Evolutionary conservation across 2,113 vertebrate genomes (phyloP), one percentile per base, ranked within the genome.

Genomic region (Grus americana): DNA sequence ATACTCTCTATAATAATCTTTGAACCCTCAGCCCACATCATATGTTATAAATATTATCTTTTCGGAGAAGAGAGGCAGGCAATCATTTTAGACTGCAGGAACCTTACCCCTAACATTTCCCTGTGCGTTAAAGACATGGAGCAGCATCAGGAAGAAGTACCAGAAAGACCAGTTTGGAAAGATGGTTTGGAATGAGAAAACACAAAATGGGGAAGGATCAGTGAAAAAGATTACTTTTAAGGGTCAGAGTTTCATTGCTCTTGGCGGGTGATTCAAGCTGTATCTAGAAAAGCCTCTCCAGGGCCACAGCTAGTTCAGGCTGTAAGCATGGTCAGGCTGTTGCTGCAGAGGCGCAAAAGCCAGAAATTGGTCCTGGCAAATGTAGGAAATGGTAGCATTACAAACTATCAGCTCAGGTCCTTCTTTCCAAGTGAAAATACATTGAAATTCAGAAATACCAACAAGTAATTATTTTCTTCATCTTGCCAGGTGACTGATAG

Each of bases 31-130:
- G 73, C 52, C 83, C 79, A 79, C 58, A 87, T 83, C 87, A 86
- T 80, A 86, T 92, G 67, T 93, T 95, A 88, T 23, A 44, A 96
- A 92, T 94, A 84, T 91, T 92, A 52, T 93, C 71, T 5, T 62
- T 94, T 70, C 55, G 57, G 72, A 76, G 34, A 61, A 84, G 23
- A 93, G 67, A 79, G 19, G 16, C 24, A 42, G 38, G 47, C 65
- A 92, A 36, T 84, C 26, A 67, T 59, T 94, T 94, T 16, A 68
- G 57, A 70, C 68, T 74, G 57, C 76, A 54, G 78, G 54, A 91
- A 44, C 12, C 17, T 52, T 91, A 55, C 19, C 18, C 62, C 49
- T 79, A n/a, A 61, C 15, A 15, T 61, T 83, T 86, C 24, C 30
- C 32, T 61, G 61, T 50, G 52, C 0, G 1, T 76, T 68, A 78